phyloP scores from a whole-genome alignment of 1,140 invertebrate genomes.

The Anagrus nilaparvatae region DNA sequence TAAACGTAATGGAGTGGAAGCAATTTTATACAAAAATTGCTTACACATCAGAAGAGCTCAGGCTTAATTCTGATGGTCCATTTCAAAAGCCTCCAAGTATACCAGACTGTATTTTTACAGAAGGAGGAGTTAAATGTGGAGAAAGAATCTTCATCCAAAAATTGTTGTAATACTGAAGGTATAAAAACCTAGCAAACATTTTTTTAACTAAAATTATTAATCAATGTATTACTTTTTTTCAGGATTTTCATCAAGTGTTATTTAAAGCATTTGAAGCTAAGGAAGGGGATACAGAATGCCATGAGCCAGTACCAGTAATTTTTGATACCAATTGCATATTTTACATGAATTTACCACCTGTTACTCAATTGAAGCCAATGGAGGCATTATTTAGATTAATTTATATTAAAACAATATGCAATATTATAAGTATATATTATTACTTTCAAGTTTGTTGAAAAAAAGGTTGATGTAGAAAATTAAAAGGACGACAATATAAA shows the following conservation, averaged over 20 bases:
- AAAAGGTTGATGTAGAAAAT: constrained; percentile 16
- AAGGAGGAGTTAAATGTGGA: constrained; percentile 69
- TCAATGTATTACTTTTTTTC: constrained; percentile 15
- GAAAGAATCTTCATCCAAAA: constrained; percentile 65
- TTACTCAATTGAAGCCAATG: constrained; percentile 34
- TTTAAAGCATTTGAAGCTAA: constrained; percentile 63
- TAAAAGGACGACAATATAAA: constrained; percentile 26
- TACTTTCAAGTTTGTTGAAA: constrained; percentile 28
- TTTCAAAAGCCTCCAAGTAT: constrained; percentile 42
- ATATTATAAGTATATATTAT: constrained; percentile 8
- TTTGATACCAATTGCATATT: constrained; percentile 59
- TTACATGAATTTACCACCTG: constrained; percentile 52
- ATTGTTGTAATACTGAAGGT: constrained; percentile 73
- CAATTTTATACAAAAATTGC: constrained; percentile 70
- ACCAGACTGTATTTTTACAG: constrained; percentile 61
- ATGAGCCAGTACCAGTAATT: constrained; percentile 57
- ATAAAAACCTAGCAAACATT: too few relatives aligned
- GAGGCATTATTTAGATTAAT: too few relatives aligned
- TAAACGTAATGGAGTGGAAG: constrained; percentile 62
- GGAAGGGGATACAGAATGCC: constrained; percentile 55
- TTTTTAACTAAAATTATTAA: background rate
- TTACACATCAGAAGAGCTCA: constrained; percentile 65
- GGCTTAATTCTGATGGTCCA: constrained; percentile 48
- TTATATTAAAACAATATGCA: too few relatives aligned
- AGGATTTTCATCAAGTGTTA: constrained; percentile 60